Conservation (phyloP, 2,888 invertebrate species). For the Tenthredo scrophulariae region DNA sequence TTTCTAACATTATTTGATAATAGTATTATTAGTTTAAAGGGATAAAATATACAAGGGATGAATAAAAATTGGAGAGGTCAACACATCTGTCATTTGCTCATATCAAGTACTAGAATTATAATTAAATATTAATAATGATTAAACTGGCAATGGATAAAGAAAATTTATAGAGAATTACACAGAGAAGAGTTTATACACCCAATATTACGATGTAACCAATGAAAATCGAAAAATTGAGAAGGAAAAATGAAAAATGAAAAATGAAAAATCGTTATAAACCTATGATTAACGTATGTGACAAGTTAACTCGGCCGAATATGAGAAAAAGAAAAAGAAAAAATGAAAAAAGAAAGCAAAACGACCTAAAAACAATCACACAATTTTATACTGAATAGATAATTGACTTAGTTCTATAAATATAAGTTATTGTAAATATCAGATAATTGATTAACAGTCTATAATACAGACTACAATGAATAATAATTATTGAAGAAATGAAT, state of each 20-base stretch:
- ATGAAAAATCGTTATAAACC: not conserved
- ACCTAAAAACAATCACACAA: constrained; percentile 39
- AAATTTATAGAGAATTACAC: not conserved
- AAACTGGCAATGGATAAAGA: not conserved
- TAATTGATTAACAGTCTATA: constrained; percentile 15
- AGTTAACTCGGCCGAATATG: not conserved
- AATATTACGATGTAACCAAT: too few relatives aligned
- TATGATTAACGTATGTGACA: not conserved
- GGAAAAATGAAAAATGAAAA: not conserved
- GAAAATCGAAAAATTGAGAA: not conserved
- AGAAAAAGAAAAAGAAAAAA: not conserved
- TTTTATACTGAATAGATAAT: constrained; percentile 48
- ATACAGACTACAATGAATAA: not conserved
- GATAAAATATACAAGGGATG: not conserved
- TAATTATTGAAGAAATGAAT: not conserved
- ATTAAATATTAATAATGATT: constrained; percentile 29
- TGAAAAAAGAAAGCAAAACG: not conserved
- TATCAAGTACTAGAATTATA: constrained; percentile 69
- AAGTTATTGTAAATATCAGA: constrained; percentile 42
- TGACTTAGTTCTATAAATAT: constrained; percentile 23
- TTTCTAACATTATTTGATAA: constrained; percentile 20
- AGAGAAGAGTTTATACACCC: not conserved
- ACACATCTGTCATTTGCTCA: constrained; percentile 74
- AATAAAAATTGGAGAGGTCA: constrained; percentile 69
- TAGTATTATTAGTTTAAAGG: not conserved